phyloP scores from a whole-genome alignment of 2,113 vertebrate species.

The Rousettus leschenaultii region DNA sequence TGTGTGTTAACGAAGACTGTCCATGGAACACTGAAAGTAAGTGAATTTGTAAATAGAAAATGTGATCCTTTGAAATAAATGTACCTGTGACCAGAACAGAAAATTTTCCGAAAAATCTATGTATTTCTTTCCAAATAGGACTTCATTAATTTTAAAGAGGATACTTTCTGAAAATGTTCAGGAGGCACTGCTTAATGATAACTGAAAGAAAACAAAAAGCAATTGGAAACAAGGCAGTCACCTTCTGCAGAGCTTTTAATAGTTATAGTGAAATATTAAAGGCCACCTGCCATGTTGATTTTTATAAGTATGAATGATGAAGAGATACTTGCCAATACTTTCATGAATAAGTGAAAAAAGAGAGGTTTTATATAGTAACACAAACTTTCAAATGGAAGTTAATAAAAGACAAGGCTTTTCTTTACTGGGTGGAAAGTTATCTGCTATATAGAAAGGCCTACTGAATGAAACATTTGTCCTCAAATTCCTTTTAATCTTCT shows the following conservation, averaged over 20 bases:
- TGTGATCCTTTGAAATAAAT: conserved; percentile 34
- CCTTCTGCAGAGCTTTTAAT: conserved; percentile 52
- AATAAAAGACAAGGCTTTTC: conserved; percentile 87
- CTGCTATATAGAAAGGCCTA: conserved; percentile 83
- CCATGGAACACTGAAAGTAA: not conserved
- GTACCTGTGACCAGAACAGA: not conserved
- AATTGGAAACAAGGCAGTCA: conserved; percentile 2
- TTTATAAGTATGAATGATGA: conserved; percentile 59
- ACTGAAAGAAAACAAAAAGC: conserved; percentile 18
- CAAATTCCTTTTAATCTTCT: conserved; percentile 81
- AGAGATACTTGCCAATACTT: conserved; percentile 14
- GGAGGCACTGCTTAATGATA: not conserved
- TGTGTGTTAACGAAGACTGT: not conserved
- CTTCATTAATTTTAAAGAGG: conserved; percentile 10
- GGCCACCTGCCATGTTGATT: conserved; percentile 51
- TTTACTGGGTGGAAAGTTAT: conserved; percentile 89
- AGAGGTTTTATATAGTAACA: conserved; percentile 74
- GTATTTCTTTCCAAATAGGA: not conserved
- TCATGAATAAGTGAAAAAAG: conserved; percentile 54
- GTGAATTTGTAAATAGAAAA: not conserved
- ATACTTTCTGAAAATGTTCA: not conserved
- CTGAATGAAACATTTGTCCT: conserved; percentile 93
- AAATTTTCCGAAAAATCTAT: not conserved
- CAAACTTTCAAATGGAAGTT: conserved; percentile 81
- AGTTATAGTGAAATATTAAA: conserved; percentile 38